These are phyloP conservation scores for Morpho helenor DNA, from an alignment of 2,888 invertebrate species.

Conservation along the genomic window DNA sequence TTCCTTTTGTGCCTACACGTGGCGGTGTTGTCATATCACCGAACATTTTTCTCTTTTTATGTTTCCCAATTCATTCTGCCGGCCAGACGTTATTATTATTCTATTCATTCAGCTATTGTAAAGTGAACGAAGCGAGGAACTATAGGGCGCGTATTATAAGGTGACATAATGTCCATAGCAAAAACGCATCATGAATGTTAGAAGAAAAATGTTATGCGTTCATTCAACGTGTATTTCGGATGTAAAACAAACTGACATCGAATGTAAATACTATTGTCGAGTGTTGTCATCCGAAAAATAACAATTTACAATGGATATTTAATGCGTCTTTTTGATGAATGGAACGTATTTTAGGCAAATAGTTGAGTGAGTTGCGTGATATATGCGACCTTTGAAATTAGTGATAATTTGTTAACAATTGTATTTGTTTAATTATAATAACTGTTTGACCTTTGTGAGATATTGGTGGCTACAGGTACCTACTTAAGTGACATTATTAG, in stretches of 20 bases:
- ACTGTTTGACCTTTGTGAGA: not conserved
- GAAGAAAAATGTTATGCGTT: conserved; percentile 66
- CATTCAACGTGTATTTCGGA: conserved; percentile 72
- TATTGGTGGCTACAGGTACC: no score
- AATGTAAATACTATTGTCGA: conserved; percentile 77
- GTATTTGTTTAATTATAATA: conserved; percentile 1
- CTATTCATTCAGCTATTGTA: conserved; percentile 68
- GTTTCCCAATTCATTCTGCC: conserved; percentile 52
- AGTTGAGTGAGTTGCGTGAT: conserved; percentile 35
- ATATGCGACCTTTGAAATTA: conserved; percentile 18
- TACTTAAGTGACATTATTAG: no score
- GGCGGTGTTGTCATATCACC: conserved; percentile 65
- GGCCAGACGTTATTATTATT: conserved; percentile 72
- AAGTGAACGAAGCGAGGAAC: conserved; percentile 65
- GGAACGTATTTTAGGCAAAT: conserved; percentile 39
- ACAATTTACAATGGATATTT: conserved; percentile 68
- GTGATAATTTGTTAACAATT: conserved; percentile 8
- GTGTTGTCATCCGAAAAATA: conserved; percentile 69
- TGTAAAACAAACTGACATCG: conserved; percentile 78
- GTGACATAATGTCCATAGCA: conserved; percentile 64
- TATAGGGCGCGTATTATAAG: conserved; percentile 62
- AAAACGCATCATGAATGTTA: conserved; percentile 61
- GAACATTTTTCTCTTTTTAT: conserved; percentile 55
- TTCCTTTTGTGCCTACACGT: conserved; percentile 63
- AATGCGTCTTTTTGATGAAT: conserved; percentile 63